Base-by-base conservation (phyloP, 1,140 invertebrate genomes). In the Neuroterus valhalla region DNA sequence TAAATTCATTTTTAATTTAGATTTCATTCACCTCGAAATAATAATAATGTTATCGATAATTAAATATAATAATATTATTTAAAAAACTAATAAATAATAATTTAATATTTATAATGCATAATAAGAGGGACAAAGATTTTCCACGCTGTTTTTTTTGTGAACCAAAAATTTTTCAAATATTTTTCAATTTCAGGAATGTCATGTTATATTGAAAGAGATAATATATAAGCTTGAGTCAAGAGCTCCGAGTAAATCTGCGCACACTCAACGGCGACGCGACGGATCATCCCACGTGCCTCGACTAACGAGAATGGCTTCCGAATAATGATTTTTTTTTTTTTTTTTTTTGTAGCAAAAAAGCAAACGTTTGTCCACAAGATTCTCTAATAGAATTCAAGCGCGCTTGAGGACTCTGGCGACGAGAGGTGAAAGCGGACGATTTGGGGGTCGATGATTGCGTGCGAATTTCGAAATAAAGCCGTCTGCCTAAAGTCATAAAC, bases 401-500 rank as follows among this genome's bases (percentile, higher is more conserved):
- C 11, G 14, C 52, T 11, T 23, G 26, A n/a, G 55, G 23, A 62
- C 26, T 38, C 31, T 31, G n/a, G 55, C 23, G 55, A 31, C 55
- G 21, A 62, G 55, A 1, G 55, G 55, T 31, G 55, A 62, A 62
- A 62, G 55, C 55, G 55, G 31, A 31, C 31, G 14, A 62, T 62
- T 62, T 62, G 55, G 23, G 55, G 55, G 55, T 62, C 55, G 23
- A 31, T 23, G 23, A 26, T 62, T 62, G 55, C 55, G 55, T 62
- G 55, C 55, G 55, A 62, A 62, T 62, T 62, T 62, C 55, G 55
- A 62, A 38, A 62, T 62, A 15, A 62, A 62, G 55, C 4, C 26
- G 31, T 62, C 55, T 38, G 26, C 26, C 31, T 38, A 38, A 62
- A 62, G 12, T 31, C 26, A 62, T 38, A 38, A 62, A 62, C 23